Conservation (phyloP, 2,797 vertebrate species). For the Gallinago nigripennis region DNA sequence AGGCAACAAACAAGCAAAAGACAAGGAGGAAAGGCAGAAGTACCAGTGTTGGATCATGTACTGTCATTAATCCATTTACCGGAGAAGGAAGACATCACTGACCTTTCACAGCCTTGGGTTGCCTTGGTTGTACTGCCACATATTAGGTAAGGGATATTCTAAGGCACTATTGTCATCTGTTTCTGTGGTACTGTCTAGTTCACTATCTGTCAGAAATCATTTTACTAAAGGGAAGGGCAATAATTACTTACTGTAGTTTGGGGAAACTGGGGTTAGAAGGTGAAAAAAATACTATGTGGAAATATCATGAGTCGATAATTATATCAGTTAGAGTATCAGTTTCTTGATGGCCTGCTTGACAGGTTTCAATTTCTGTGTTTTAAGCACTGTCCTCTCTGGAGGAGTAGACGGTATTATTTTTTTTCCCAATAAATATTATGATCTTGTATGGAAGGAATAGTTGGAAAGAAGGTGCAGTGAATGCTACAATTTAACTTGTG, state of each 20-base stretch:
- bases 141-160: slow-evolving; percentile 81
- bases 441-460: not conserved
- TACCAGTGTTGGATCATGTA: slow-evolving; percentile 80
- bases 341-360: not conserved
- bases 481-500: not conserved
- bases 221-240: not conserved
- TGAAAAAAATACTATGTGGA: not conserved
- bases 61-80: slow-evolving; percentile 81
- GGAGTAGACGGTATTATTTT: not conserved
- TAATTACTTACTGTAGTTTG: not conserved
- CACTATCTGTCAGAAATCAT: not conserved
- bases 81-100: slow-evolving; percentile 48
- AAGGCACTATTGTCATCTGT: not conserved
- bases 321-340: not conserved
- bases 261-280: not conserved
- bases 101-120: slow-evolving; percentile 89
- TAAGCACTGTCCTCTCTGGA: not conserved
- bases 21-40: slow-evolving; percentile 42
- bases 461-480: not conserved
- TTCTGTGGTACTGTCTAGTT: not conserved
- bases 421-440: not conserved
- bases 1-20: slow-evolving; percentile 63
- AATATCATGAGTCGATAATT: not conserved
- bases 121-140: slow-evolving; percentile 92
- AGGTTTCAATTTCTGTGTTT: not conserved